Evolutionary conservation across 2,113 vertebrate species (phyloP).

Genomic region (Oophaga pumilio): DNA sequence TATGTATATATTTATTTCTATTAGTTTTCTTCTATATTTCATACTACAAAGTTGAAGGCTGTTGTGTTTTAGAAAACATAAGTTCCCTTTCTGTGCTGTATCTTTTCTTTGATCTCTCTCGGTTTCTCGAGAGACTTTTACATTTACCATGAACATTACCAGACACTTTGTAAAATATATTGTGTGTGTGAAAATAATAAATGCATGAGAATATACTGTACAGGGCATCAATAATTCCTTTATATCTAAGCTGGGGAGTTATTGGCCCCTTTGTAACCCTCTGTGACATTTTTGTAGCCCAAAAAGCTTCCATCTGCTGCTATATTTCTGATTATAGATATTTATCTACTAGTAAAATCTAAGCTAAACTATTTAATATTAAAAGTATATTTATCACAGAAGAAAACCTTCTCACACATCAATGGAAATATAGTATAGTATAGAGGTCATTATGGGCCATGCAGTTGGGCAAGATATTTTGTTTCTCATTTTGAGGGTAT

Average conservation of each 20-base stretch:
- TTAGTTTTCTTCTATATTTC: background rate
- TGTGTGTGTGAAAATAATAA: slow-evolving; percentile 36
- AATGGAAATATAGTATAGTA: background rate
- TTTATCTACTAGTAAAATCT: background rate
- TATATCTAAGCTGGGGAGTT: slow-evolving; percentile 3
- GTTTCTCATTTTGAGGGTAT: too few relatives aligned
- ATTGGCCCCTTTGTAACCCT: slow-evolving; percentile 8
- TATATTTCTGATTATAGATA: background rate
- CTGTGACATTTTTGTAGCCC: slow-evolving; percentile 9
- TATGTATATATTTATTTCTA: background rate
- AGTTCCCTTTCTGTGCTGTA: slow-evolving; percentile 14
- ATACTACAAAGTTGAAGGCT: slow-evolving; percentile 4
- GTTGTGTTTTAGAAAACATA: slow-evolving; percentile 10
- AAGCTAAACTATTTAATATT: background rate
- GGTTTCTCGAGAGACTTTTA: slow-evolving; percentile 23
- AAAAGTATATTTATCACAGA: background rate
- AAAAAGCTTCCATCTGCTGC: background rate
- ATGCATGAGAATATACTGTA: slow-evolving; percentile 23
- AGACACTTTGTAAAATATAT: slow-evolving; percentile 39
- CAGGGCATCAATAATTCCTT: slow-evolving; percentile 28
- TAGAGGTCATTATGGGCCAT: background rate
- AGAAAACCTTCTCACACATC: background rate
- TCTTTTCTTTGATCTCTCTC: slow-evolving; percentile 21
- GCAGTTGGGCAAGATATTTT: background rate
- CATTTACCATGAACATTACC: slow-evolving; percentile 37